Conservation (phyloP, 2,888 invertebrate species). For the Chirona hameri region DNA sequence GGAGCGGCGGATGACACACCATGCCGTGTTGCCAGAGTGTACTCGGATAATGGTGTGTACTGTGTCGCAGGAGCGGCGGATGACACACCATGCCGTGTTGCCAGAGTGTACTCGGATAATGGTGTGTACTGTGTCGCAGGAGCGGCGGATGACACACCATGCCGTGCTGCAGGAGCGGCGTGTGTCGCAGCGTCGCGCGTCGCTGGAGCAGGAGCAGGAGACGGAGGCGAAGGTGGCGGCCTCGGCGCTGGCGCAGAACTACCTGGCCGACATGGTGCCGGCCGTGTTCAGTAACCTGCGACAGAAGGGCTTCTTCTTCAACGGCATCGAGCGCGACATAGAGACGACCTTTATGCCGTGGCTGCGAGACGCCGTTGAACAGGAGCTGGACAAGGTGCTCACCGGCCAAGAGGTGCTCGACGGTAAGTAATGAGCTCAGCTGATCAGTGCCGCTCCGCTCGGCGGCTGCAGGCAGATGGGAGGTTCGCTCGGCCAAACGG, state of each 20-base stretch:
- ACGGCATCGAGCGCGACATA: constrained; percentile 63
- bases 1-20: no score
- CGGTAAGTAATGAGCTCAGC: constrained; percentile 52
- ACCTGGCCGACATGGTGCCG: constrained; percentile 80
- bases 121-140: no score
- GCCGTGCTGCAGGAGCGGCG: constrained; percentile 58
- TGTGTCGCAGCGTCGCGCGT: constrained; percentile 65
- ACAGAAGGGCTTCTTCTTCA: constrained; percentile 60
- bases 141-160: no score
- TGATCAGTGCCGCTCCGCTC: not conserved
- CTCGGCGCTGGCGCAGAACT: constrained; percentile 76
- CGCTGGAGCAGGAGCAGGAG: constrained; percentile 61
- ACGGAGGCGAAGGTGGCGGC: constrained; percentile 78
- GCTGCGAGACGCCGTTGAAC: constrained; percentile 75
- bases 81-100: no score
- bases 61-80: no score
- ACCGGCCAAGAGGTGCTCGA: constrained; percentile 75
- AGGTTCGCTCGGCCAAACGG: no score
- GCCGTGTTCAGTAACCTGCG: constrained; percentile 75
- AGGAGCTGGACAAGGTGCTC: constrained; percentile 74
- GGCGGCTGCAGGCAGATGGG: no score
- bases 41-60: no score
- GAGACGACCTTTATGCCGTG: constrained; percentile 71
- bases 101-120: no score
- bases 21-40: no score